A percentile compares a stretch with the other conserved stretches of the same genome.
Evolutionary conservation across 1,140 invertebrate genomes (phyloP).

Genomic region (Brachionus sp.): DNA sequence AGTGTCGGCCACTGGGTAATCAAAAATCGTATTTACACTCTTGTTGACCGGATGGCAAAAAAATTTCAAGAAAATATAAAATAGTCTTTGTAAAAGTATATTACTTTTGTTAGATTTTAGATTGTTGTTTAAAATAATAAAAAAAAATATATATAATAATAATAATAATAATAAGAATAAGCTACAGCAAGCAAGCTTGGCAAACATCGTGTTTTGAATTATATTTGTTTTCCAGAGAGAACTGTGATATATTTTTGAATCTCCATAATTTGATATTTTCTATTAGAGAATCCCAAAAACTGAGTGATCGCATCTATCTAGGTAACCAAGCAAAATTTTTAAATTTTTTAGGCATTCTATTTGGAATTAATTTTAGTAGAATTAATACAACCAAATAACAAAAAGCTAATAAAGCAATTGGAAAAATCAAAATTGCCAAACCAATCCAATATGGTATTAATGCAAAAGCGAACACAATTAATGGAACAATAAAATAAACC

Average conservation of each 20-base stretch:
- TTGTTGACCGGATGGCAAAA: too few species aligned
- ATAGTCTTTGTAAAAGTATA: too few species aligned
- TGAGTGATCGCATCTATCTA: background rate
- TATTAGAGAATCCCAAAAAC: background rate
- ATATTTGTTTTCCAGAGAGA: background rate
- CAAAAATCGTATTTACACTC: too few species aligned
- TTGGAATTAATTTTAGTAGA: background rate
- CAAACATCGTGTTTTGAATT: background rate
- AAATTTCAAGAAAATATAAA: too few species aligned
- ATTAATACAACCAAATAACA: background rate
- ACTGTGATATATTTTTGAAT: background rate
- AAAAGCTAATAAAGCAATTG: background rate
- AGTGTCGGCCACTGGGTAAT: too few species aligned
- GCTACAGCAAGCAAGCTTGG: too few species aligned
- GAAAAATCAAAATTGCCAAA: background rate
- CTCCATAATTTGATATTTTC: background rate
- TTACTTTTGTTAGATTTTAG: too few species aligned
- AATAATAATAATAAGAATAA: too few species aligned
- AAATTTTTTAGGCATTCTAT: background rate
- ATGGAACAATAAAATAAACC: conserved; percentile 63
- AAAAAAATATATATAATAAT: too few species aligned
- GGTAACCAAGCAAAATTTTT: conserved; percentile 1
- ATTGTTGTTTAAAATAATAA: too few species aligned
- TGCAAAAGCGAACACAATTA: conserved; percentile 60
- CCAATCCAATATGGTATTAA: conserved; percentile 23